These are phyloP conservation scores for Drosophila baimaii DNA, from an alignment of 1,140 invertebrate species.

Conservation along the genomic window DNA sequence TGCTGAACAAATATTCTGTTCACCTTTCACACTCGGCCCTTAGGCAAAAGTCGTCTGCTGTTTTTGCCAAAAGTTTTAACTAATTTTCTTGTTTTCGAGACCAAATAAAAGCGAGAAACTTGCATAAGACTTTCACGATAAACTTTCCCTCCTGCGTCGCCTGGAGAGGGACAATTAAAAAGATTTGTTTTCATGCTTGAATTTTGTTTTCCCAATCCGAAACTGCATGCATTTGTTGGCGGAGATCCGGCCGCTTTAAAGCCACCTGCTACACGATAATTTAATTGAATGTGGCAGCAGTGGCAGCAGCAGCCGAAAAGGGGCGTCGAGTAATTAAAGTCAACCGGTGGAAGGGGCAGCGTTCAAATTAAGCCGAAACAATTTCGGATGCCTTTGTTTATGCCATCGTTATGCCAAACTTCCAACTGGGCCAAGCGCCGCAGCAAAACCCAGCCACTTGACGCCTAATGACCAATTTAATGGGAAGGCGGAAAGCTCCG, in stretches of 20 bases:
- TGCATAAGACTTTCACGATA: constrained; percentile 53
- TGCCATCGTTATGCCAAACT: constrained; percentile 34
- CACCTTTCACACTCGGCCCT: constrained; percentile 14
- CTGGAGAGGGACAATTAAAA: constrained; percentile 69
- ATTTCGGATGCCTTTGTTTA: constrained; percentile 62
- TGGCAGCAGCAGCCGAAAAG: no score
- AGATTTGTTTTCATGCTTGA: constrained; percentile 66
- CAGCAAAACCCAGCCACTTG: constrained; percentile 65
- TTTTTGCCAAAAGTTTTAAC: constrained; percentile 72
- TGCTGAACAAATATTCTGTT: not conserved
- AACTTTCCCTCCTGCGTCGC: constrained; percentile 54
- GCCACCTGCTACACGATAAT: constrained; percentile 58
- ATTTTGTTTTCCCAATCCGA: constrained; percentile 37
- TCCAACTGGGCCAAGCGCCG: constrained; percentile 20
- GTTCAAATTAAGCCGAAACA: constrained; percentile 78
- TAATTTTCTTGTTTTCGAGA: constrained; percentile 75
- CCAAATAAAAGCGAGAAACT: constrained; percentile 57
- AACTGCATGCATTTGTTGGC: constrained; percentile 10
- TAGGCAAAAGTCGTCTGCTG: constrained; percentile 51
- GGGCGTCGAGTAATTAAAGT: constrained; percentile 43
- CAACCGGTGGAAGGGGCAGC: constrained; percentile 8
- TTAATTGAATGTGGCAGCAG: constrained; percentile 42
- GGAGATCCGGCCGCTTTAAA: constrained; percentile 44
- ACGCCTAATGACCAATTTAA: constrained; percentile 82
- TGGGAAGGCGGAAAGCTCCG: constrained; percentile 47